Conservation (phyloP, 2,888 invertebrate species). For the Ypsolopha sequella region DNA sequence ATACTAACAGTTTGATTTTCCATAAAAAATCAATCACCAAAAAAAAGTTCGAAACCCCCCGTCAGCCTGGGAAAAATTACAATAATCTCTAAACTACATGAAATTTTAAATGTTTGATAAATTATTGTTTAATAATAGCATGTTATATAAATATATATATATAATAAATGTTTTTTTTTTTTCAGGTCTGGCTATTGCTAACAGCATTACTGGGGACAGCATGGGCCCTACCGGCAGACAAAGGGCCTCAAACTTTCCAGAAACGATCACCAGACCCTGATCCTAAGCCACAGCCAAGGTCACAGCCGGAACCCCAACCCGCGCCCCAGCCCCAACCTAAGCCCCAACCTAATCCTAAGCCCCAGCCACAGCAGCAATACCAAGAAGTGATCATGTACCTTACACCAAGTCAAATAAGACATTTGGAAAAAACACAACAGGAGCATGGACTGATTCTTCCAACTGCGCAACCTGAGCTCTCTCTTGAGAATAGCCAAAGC, state of each 20-base stretch:
- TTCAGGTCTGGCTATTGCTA: constrained; percentile 31
- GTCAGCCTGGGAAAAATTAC: too few species aligned
- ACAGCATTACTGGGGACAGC: constrained; percentile 18
- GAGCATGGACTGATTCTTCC: background rate
- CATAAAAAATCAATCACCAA: too few species aligned
- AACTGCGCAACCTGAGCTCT: background rate
- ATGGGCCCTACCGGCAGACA: constrained; percentile 23
- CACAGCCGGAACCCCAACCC: constrained; percentile 1
- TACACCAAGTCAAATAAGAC: constrained; percentile 42
- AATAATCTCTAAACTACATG: too few species aligned
- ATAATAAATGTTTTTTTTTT: too few species aligned
- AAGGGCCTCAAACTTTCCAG: constrained; percentile 29
- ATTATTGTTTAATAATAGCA: too few species aligned
- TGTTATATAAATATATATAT: too few species aligned
- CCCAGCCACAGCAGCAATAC: constrained; percentile 17
- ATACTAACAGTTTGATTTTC: too few species aligned
- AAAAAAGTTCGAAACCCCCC: too few species aligned
- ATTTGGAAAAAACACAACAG: constrained; percentile 26
- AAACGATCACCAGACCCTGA: constrained; percentile 8
- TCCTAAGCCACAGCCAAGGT: background rate
- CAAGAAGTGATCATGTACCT: constrained; percentile 46
- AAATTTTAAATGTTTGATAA: too few species aligned
- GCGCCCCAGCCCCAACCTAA: constrained; percentile 2
- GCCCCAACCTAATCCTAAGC: too few species aligned
- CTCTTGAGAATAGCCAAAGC: constrained; percentile 1